Conservation (phyloP, 2,113 vertebrate genomes). For the Lasiurus cinereus region DNA sequence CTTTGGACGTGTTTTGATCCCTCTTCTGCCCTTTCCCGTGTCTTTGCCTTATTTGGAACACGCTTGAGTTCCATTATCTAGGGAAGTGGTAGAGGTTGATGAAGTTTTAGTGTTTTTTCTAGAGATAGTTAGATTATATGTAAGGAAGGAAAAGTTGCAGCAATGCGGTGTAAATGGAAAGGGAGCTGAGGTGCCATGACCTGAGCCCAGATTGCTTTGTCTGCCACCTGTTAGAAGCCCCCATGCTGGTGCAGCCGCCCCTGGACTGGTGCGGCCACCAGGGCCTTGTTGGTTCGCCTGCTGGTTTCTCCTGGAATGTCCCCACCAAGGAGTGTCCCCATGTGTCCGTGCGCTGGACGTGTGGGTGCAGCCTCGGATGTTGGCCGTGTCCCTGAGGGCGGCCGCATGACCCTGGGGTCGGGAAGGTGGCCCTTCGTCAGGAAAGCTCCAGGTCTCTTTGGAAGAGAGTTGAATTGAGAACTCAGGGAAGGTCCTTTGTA, state of each 20-base stretch:
- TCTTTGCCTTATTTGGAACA: slow-evolving; percentile 57
- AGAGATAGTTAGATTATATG: too few species aligned
- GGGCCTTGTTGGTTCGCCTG: rapidly evolving
- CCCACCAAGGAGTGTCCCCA: background rate
- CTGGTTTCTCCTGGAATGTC: background rate
- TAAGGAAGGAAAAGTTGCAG: background rate
- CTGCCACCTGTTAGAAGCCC: rapidly evolving
- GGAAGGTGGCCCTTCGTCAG: background rate
- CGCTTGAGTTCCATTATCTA: background rate
- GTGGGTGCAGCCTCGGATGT: background rate
- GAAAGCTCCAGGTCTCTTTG: background rate
- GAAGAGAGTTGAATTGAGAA: background rate
- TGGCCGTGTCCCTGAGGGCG: background rate
- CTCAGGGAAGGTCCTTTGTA: background rate
- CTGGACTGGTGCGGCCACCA: background rate
- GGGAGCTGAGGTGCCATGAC: too few species aligned
- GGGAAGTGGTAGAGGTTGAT: background rate
- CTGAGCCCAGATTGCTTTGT: background rate
- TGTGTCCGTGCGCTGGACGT: rapidly evolving
- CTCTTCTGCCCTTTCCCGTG: background rate
- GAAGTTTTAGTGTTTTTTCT: background rate
- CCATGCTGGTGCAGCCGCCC: rapidly evolving
- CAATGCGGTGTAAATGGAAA: background rate
- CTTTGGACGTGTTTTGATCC: background rate
- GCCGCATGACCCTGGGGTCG: background rate